Evolutionary conservation across 2,888 invertebrate species (phyloP).

Genomic region (Resseliella maxima): DNA sequence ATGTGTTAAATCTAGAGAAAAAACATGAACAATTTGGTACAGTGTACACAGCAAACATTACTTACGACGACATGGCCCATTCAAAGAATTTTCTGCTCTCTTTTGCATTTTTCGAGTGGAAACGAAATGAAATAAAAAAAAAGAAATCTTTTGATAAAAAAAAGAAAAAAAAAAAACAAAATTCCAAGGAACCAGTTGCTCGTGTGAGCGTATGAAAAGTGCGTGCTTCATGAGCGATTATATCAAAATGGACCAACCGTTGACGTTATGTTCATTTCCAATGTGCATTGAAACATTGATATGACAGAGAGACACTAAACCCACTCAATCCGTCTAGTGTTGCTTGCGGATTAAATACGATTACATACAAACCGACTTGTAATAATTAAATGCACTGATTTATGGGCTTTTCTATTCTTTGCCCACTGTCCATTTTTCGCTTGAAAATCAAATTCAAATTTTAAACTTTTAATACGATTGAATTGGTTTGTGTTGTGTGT

Average conservation of each 20-base stretch:
- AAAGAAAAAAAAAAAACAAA: too few relatives aligned
- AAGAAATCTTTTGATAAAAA: neutral
- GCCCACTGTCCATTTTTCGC: conserved; percentile 3
- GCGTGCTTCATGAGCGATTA: conserved; percentile 16
- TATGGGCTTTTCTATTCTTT: conserved; percentile 15
- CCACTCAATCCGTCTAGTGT: neutral
- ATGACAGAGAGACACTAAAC: conserved; percentile 26
- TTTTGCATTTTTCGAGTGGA: neutral
- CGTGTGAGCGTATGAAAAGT: conserved; percentile 20
- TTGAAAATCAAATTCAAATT: neutral
- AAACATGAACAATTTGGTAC: too few relatives aligned
- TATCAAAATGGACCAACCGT: conserved; percentile 30
- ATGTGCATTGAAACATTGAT: neutral
- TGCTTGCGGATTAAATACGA: conserved; percentile 40
- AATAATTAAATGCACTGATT: conserved; percentile 41
- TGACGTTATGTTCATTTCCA: neutral
- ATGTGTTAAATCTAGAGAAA: neutral
- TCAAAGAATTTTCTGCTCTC: neutral
- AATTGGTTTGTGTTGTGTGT: too few relatives aligned
- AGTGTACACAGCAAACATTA: neutral
- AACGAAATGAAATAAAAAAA: too few relatives aligned
- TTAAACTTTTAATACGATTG: neutral
- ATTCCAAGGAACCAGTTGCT: conserved; percentile 28
- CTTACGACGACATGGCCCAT: neutral
- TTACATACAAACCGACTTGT: conserved; percentile 26